Evolutionary conservation across 2,113 vertebrate species (phyloP).

Genomic region (Cochlearius cochlearius): DNA sequence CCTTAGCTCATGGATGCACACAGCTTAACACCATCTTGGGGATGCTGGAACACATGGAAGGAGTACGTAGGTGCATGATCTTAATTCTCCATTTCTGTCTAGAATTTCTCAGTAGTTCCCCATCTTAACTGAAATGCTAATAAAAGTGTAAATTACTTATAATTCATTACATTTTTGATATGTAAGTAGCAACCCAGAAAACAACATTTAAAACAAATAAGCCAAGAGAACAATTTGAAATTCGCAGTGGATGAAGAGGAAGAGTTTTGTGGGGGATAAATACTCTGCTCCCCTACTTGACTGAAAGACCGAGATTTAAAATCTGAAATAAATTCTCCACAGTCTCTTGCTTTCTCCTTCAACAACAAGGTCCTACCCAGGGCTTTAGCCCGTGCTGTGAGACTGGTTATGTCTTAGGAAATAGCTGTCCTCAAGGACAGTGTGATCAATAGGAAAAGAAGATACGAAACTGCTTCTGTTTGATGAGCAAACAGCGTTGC

Average conservation of each 20-base stretch:
- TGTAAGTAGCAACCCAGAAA: neutral
- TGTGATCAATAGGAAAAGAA: neutral
- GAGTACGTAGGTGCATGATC: neutral
- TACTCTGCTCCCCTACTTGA: neutral
- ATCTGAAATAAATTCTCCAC: neutral
- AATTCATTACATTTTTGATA: neutral
- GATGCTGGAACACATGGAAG: neutral
- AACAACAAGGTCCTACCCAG: neutral
- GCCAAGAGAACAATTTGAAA: neutral
- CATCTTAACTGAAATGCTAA: neutral
- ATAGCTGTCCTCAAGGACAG: neutral
- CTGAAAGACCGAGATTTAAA: neutral
- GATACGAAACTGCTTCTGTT: neutral
- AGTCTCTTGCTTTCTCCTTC: neutral
- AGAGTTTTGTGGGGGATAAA: neutral
- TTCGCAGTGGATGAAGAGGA: neutral
- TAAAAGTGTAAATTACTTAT: neutral
- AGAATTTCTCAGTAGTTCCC: neutral
- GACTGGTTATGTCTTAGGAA: neutral
- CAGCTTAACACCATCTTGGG: neutral
- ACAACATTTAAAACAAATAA: neutral
- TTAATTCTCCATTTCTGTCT: neutral
- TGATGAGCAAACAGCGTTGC: neutral
- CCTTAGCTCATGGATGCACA: neutral
- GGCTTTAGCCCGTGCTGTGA: neutral